Conservation (phyloP, 1,140 invertebrate genomes). For the Drosophila quadrilineata region DNA sequence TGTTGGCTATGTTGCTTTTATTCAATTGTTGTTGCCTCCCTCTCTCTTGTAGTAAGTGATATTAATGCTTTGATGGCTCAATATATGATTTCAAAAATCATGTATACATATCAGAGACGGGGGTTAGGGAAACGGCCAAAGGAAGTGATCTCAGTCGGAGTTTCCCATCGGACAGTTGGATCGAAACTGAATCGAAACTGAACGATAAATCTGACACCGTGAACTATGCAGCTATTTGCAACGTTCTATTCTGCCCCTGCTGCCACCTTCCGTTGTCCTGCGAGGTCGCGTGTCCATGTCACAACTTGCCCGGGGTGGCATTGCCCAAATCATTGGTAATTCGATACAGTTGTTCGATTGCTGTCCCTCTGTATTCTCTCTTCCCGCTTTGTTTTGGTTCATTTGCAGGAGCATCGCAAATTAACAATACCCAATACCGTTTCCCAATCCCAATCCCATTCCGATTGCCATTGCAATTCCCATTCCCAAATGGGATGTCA, state of each 20-base stretch:
- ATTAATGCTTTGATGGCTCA: slow-evolving; percentile 57
- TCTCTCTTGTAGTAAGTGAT: too few relatives aligned
- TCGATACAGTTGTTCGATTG: slow-evolving; percentile 77
- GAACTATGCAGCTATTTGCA: slow-evolving; percentile 38
- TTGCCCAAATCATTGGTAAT: slow-evolving; percentile 68
- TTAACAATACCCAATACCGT: slow-evolving; percentile 36
- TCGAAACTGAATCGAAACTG: slow-evolving; percentile 26
- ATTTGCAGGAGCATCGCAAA: slow-evolving; percentile 77
- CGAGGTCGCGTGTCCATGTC: slow-evolving; percentile 64
- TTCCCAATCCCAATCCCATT: slow-evolving; percentile 8
- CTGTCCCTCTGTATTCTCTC: background rate
- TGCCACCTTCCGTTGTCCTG: background rate
- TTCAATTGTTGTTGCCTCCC: slow-evolving; percentile 79
- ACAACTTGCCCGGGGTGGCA: slow-evolving; percentile 15
- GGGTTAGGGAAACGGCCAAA: background rate
- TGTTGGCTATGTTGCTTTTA: slow-evolving; percentile 33
- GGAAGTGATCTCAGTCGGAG: background rate
- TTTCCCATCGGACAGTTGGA: slow-evolving; percentile 1
- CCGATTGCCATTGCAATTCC: slow-evolving; percentile 2
- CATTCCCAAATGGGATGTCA: slow-evolving; percentile 5
- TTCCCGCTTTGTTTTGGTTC: slow-evolving; percentile 61
- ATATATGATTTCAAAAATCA: slow-evolving; percentile 38
- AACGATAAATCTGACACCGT: slow-evolving; percentile 43
- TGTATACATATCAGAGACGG: background rate
- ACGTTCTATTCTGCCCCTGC: background rate